Conservation (phyloP, 2,888 invertebrate genomes). For the Nemotelus pantherinus region DNA sequence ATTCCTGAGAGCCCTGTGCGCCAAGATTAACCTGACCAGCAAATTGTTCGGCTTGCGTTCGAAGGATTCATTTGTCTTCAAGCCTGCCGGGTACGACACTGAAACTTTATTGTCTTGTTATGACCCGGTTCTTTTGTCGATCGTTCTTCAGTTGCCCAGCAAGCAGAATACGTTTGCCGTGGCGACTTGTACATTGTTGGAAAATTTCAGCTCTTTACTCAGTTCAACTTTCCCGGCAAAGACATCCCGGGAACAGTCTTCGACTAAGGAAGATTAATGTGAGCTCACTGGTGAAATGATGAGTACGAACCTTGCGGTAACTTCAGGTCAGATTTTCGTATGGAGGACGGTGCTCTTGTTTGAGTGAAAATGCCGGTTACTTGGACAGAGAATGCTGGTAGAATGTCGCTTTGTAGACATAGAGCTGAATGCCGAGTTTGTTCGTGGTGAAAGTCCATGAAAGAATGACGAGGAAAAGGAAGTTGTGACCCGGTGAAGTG, state of each 20-base stretch:
- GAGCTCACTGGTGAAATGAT: conserved; percentile 10
- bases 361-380: not conserved
- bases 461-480: not conserved
- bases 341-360: not conserved
- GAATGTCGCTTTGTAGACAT: not conserved
- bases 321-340: conserved; percentile 28
- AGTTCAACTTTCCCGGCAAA: not conserved
- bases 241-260: not conserved
- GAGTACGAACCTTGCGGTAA: conserved; percentile 20
- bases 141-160: conserved; percentile 8
- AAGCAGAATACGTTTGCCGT: not conserved
- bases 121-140: conserved; percentile 16
- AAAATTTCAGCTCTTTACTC: conserved; percentile 12
- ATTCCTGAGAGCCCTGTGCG: not conserved
- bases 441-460: not conserved
- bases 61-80: conserved; percentile 37
- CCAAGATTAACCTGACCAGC: conserved; percentile 22
- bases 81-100: not conserved
- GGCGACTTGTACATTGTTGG: conserved; percentile 10
- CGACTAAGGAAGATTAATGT: conserved; percentile 37
- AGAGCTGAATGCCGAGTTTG: no score
- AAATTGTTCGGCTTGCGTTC: conserved; percentile 28
- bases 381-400: not conserved
- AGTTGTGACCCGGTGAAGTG: not conserved
- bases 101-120: conserved; percentile 30